Evolutionary conservation across 1,140 invertebrate species (phyloP), one percentile per base, ranked within the genome.

Genomic region (Fopius arisanus): DNA sequence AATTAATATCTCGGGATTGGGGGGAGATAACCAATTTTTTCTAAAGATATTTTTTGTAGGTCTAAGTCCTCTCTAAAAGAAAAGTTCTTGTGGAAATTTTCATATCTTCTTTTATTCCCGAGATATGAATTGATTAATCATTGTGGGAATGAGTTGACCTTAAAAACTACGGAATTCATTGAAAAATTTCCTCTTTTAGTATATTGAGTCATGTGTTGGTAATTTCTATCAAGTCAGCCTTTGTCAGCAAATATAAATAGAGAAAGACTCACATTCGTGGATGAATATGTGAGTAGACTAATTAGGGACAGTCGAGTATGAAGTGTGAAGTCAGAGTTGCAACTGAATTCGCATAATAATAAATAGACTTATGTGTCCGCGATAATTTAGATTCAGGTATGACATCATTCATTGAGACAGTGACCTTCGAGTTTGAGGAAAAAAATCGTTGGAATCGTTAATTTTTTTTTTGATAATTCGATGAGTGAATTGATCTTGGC

Each of bases 331-430:
- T 16, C 7, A 7, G 9, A 48, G n/a, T 48, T 48, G n/a, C 43
- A 48, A 48, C 14, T 59, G 54, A 26, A 26, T 59, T 23, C 2
- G 3, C 26, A 26, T 26, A 59, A 28, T 21, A 28, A 59, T 59
- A 28, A 59, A 59, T 59, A 14, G 9, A 3, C 19, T 23, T 59
- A 10, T 28, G 9, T 7, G n/a, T 16, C 1, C 43, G n/a, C 43
- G 26, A 12, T 33, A 62, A 77, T 78, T 75, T 80, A 79, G 80
- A 82, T 82, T 80, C 75, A 81, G 77, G 74, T 71, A 76, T 82
- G 81, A 82, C 79, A 81, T 82, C 81, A 82, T 76, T 77, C 51
- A 62, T 75, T 62, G 43, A 70, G 75, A 6, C 54, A 65, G 29
- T 65, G 10, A 65, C 23, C 21, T 6, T 6, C 12, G 12, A 6